Evolutionary conservation across 2,888 invertebrate species (phyloP).

Genomic region (Ornithoptera priamus): DNA sequence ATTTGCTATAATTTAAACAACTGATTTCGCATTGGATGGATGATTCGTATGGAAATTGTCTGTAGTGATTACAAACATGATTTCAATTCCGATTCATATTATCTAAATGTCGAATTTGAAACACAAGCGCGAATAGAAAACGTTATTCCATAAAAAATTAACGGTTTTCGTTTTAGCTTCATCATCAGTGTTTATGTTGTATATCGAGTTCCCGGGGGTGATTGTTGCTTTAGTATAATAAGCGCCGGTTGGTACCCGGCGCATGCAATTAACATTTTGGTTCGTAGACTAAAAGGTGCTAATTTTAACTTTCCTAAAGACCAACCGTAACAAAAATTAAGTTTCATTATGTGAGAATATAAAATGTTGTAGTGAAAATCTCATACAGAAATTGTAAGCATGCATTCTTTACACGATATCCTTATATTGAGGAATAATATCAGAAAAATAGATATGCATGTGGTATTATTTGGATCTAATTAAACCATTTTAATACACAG

Average conservation of each 20-base stretch:
- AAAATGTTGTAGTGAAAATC: not conserved
- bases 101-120: not conserved
- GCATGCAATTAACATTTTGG: constrained; percentile 6
- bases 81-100: not conserved
- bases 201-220: not conserved
- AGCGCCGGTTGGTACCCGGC: constrained; percentile 5
- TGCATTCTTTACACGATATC: too few relatives aligned
- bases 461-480: too few relatives aligned
- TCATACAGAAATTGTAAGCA: too few relatives aligned
- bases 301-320: not conserved
- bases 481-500: too few relatives aligned
- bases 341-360: not conserved
- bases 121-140: not conserved
- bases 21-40: not conserved
- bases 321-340: constrained; percentile 9
- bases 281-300: not conserved
- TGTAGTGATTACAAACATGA: constrained; percentile 1
- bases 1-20: not conserved
- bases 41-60: not conserved
- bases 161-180: not conserved
- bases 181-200: not conserved
- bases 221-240: constrained; percentile 7
- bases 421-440: too few relatives aligned
- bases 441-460: too few relatives aligned
- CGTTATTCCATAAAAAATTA: not conserved